These are phyloP conservation scores for Epinephelus fuscoguttatus DNA, from an alignment of 2,113 vertebrate species.

Conservation along the genomic window DNA sequence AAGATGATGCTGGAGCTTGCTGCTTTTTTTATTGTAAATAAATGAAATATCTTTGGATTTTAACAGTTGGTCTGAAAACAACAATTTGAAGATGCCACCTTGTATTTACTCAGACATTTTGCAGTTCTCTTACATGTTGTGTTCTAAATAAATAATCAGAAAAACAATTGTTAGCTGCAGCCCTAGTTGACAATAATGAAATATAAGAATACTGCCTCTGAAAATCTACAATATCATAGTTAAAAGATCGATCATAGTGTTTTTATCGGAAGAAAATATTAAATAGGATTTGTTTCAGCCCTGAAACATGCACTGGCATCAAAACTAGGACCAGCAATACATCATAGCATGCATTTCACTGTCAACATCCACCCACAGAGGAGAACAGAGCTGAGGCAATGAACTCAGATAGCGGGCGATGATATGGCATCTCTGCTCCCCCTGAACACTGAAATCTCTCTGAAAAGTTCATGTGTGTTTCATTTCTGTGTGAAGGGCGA, in stretches of 20 bases:
- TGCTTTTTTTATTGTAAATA: no score
- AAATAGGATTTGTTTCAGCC: neutral
- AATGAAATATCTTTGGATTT: no score
- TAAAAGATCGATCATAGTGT: neutral
- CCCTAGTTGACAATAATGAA: neutral
- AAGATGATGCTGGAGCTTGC: no score
- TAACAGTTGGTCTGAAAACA: no score
- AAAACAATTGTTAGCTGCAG: neutral
- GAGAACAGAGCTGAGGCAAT: conserved; percentile 11
- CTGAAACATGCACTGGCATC: neutral
- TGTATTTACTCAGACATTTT: no score
- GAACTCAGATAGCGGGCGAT: conserved; percentile 12
- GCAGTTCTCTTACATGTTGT: no score
- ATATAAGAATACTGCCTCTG: neutral
- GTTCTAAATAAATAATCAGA: no score
- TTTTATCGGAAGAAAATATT: no score
- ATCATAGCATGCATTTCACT: neutral
- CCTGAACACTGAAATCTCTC: conserved; percentile 9
- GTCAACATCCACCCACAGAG: conserved; percentile 25
- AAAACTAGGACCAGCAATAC: neutral
- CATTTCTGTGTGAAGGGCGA: conserved; percentile 21
- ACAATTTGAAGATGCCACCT: no score
- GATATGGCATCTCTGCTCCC: conserved; percentile 20
- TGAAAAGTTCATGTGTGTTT: conserved; percentile 67
- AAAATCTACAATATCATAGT: no score